Base-by-base conservation (phyloP, 2,888 invertebrate genomes). In the Periphyllus acericola region DNA sequence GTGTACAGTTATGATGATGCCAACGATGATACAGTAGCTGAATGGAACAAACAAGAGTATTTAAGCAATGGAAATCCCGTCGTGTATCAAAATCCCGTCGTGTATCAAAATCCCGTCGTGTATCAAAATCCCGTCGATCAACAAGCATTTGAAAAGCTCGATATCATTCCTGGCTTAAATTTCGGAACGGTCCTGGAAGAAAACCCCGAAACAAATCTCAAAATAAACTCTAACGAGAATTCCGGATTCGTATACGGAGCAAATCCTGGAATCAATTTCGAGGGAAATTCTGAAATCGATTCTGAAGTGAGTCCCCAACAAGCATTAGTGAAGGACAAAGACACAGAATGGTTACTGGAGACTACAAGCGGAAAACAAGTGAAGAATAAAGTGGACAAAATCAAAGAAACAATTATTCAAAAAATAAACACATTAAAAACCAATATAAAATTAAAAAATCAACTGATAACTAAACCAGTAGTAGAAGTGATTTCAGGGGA, bases 361-460 rank as follows among this genome's bases (percentile, higher is more conserved):
- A 36, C 25, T 8, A 19, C 55, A 0, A 29, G n/a, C n/a, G 52
- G 55, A 17, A 71, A 71, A 34, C 21, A 29, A 34, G 11, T 14
- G 4, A 72, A 55, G 3, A 25, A 55, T 46, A 36, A 14, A 14
- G 29, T 19, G 8, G 19, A 3, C 2, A n/a, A 55, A 9, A 34
- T 78, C 52, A 86, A 79, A 71, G 36, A 76, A 19, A 32, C 21
- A n/a, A 34, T 85, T 17, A 25, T n/a, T 11, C 21, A 78, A 17
- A 85, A 85, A 52, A 79, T 85, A 21, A 68, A 68, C 34, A 21
- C 5, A 78, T 71, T 11, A 52, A 40, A 34, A 21, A 36, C 78
- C 11, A 79, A 55, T 11, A 21, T 85, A 21, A 83, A 74, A 25
- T 9, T 9, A 1, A 86, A 79, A 8, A 60, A 71, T 17, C 75